Conservation (phyloP, 2,888 invertebrate genomes). For the Dolomedes plantarius region DNA sequence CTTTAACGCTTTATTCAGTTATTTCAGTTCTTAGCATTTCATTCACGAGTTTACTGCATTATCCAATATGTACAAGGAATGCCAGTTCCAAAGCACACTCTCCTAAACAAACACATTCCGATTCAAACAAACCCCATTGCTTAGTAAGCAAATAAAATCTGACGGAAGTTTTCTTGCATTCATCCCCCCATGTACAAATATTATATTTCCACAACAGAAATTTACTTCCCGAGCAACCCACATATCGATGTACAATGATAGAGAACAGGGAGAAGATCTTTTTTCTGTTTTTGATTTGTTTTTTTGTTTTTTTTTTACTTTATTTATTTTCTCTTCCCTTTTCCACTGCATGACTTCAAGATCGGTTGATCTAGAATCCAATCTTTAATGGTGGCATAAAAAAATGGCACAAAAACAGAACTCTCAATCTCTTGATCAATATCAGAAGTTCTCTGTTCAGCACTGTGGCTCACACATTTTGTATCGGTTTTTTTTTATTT, state of each 20-base stretch:
- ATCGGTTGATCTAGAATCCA: conserved; percentile 42
- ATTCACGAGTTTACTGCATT: too few species aligned
- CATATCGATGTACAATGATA: not conserved
- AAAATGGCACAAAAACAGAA: not conserved
- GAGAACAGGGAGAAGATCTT: not conserved
- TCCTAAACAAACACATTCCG: too few species aligned
- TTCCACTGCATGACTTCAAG: not conserved
- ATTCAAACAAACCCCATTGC: too few species aligned
- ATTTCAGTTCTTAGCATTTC: too few species aligned
- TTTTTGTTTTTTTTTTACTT: not conserved
- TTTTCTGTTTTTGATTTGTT: too few species aligned
- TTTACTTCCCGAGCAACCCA: not conserved
- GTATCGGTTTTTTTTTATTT: not conserved
- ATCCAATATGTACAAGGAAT: too few species aligned
- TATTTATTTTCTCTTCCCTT: too few species aligned
- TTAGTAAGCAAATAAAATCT: too few species aligned
- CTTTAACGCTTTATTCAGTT: too few species aligned
- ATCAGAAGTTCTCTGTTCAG: conserved; percentile 9
- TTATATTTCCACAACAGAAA: not conserved
- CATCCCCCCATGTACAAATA: too few species aligned
- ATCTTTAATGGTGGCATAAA: conserved; percentile 33
- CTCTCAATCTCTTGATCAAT: conserved; percentile 25
- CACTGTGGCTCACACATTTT: conserved; percentile 8
- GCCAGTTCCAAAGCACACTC: too few species aligned
- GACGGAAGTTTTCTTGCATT: too few species aligned